Conservation (phyloP, 2,888 invertebrate species). For the Alloplasta piceator region DNA sequence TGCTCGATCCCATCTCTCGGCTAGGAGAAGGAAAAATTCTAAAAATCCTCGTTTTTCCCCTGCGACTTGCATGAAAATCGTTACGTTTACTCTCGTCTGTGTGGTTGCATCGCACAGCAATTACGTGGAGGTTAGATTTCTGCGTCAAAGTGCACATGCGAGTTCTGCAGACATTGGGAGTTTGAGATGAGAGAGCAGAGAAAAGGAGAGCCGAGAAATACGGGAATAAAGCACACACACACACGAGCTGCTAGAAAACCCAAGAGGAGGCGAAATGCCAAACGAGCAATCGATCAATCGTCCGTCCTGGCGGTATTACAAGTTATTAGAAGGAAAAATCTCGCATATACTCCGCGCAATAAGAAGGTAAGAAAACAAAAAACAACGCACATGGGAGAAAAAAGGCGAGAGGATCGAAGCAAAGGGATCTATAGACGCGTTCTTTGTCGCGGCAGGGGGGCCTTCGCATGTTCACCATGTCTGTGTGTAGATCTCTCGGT, state of each 20-base stretch:
- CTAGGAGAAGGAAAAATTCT: no score
- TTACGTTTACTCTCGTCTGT: conserved; percentile 21
- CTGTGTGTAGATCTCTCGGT: conserved; percentile 35
- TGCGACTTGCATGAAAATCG: conserved; percentile 41
- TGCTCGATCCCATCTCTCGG: no score
- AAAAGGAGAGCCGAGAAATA: neutral
- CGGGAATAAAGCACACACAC: conserved; percentile 19
- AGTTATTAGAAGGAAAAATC: conserved; percentile 61
- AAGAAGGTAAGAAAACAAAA: conserved; percentile 33
- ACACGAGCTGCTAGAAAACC: neutral
- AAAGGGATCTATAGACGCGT: conserved; percentile 13
- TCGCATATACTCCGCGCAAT: conserved; percentile 47
- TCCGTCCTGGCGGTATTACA: conserved; percentile 58
- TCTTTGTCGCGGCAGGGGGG: conserved; percentile 55
- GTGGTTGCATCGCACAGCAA: conserved; percentile 36
- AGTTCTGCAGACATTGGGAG: neutral
- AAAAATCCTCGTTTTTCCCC: neutral
- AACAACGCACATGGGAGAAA: conserved; percentile 27
- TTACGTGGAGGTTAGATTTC: conserved; percentile 36
- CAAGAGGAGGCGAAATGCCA: conserved; percentile 52
- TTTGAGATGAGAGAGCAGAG: conserved; percentile 4
- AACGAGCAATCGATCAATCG: conserved; percentile 61
- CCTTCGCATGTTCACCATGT: conserved; percentile 13
- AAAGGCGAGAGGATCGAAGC: conserved; percentile 30
- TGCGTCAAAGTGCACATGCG: neutral